Evolutionary conservation across 2,888 invertebrate genomes (phyloP).

Genomic region (Eulithis prunata): DNA sequence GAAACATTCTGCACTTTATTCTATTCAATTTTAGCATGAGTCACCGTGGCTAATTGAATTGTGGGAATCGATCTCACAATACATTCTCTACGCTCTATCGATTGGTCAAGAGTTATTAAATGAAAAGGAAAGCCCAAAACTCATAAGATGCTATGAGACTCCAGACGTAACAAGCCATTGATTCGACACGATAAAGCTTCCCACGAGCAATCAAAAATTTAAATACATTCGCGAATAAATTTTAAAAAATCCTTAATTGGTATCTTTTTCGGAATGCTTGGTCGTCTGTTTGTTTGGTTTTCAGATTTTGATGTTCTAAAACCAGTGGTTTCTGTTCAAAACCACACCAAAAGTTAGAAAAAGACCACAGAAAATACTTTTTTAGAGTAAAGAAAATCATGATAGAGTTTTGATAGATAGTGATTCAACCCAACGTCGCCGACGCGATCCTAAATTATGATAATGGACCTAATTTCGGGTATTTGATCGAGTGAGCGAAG

Average conservation of each 20-base stretch:
- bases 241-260: slow-evolving; percentile 16
- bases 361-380: no score
- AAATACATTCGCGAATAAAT: slow-evolving; percentile 6
- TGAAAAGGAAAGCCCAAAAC: slow-evolving; percentile 20
- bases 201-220: slow-evolving; percentile 18
- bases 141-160: background rate
- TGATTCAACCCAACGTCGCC: no score
- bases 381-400: no score
- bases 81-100: slow-evolving; percentile 13
- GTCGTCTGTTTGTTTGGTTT: slow-evolving; percentile 1
- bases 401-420: no score
- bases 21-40: background rate
- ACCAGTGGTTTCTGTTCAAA: no score
- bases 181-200: slow-evolving; percentile 14
- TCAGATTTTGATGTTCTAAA: no score
- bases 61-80: slow-evolving; percentile 4
- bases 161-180: background rate
- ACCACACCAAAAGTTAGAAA: no score
- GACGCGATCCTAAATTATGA: no score
- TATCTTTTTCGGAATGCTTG: background rate
- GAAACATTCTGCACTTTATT: background rate
- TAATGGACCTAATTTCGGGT: no score
- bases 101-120: slow-evolving; percentile 17
- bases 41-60: background rate
- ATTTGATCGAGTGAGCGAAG: no score